These are phyloP conservation scores for Conus ventricosus DNA, from an alignment of 1,140 invertebrate genomes.

Conservation along the genomic window DNA sequence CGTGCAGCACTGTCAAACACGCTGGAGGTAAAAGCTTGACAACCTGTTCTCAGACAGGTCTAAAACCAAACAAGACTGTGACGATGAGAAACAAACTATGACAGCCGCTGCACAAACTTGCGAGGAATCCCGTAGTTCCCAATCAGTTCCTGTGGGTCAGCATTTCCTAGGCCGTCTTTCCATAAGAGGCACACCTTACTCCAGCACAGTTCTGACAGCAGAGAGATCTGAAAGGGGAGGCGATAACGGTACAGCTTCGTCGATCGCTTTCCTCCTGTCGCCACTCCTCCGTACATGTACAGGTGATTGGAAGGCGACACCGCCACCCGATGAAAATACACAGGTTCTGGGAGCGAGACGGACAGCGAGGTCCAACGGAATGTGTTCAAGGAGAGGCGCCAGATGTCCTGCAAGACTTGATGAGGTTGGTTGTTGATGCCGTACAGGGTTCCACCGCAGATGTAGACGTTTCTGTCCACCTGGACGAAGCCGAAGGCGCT, in stretches of 20 bases:
- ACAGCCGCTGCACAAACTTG: conserved; percentile 1
- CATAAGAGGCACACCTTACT: conserved; percentile 28
- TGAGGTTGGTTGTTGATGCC: conserved; percentile 14
- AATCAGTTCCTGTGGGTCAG: conserved; percentile 1
- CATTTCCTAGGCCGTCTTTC: not conserved
- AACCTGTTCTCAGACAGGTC: too few species aligned
- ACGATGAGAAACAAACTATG: not conserved
- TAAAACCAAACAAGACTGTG: too few species aligned
- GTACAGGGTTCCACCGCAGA: conserved; percentile 49
- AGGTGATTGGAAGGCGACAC: conserved; percentile 49
- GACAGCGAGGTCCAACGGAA: conserved; percentile 47
- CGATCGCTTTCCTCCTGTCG: conserved; percentile 34
- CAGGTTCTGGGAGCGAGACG: conserved; percentile 38
- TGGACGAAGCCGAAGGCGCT: conserved; percentile 52
- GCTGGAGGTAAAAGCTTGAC: too few species aligned
- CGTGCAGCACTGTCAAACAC: too few species aligned
- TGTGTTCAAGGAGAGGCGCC: conserved; percentile 43
- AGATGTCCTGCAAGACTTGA: conserved; percentile 45
- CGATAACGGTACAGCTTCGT: conserved; percentile 43
- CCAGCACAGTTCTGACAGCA: conserved; percentile 51
- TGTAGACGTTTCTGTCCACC: conserved; percentile 44
- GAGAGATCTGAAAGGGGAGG: conserved; percentile 39
- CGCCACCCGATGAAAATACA: conserved; percentile 49
- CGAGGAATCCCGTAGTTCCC: conserved; percentile 26
- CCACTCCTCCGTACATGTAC: conserved; percentile 54